Base-by-base conservation (phyloP, 1,140 invertebrate genomes). In the Panagrolaimus sp. region DNA sequence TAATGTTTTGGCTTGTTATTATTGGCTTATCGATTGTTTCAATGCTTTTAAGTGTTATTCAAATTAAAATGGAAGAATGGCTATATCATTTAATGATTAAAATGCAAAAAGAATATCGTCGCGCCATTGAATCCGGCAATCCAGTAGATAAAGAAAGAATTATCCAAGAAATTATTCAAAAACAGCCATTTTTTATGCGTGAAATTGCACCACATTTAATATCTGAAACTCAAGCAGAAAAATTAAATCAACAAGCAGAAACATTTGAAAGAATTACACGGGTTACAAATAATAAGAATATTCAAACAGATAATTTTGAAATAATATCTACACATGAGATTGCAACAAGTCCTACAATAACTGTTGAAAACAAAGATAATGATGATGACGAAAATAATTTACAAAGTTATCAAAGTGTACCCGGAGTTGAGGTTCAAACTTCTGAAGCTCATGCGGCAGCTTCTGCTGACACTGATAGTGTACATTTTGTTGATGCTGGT, bases 51-150 rank as follows among this genome's bases (percentile, higher is more conserved):
- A 72, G 70, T 46, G 80, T 82, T 23, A 78, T 79, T 57, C 69
- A 81, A 70, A 83, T 82, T 63, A 82, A 80, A 64, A 80, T 82
- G 65, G 81, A 83, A 71, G 80, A 83, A 64, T 83, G 75, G 79
- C 65, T 82, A 11, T 83, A 80, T 64, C 57, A 70, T 13, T 70
- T 82, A 73, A 74, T 82, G 27, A 73, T 80, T 44, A 68, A 69
- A 62, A 81, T 81, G 76, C 77, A 80, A 71, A 69, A 80, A 68
- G 78, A 80, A 65, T 82, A 80, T 65, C 67, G 70, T 11, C 64
- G 69, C 61, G 79, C 77, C 23, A 47, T 80, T 9, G 74, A 72
- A 43, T 51, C 53, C 5, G 78, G 76, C 9, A 69, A 76, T 31
- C 44, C 68, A 27, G 43, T 45, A 44, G 63, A 68, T 43, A 45